Evolutionary conservation across 2,113 vertebrate species (phyloP).

Genomic region (Xenopus laevis): DNA sequence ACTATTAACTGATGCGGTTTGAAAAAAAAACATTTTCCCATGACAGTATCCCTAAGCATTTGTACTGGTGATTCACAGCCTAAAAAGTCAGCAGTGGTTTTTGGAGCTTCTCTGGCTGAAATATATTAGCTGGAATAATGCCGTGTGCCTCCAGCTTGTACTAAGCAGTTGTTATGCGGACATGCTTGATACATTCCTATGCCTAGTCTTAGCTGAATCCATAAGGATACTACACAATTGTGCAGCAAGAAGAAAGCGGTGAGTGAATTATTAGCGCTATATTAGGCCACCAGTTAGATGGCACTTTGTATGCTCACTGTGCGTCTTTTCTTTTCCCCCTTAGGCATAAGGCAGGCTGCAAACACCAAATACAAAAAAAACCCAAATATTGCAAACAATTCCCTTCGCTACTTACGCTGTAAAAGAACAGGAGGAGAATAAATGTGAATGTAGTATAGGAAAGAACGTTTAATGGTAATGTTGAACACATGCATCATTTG

Average conservation of each 20-base stretch:
- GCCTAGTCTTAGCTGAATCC: no score
- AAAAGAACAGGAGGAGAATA: background rate
- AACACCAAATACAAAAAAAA: slow-evolving; percentile 13
- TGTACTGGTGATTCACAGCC: no score
- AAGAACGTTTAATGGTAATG: background rate
- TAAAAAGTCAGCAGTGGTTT: no score
- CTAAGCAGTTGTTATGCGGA: background rate
- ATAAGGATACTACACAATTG: background rate
- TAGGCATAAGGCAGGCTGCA: slow-evolving; percentile 21
- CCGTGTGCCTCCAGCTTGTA: background rate
- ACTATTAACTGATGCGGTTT: no score
- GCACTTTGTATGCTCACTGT: slow-evolving; percentile 21
- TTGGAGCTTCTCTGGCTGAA: no score
- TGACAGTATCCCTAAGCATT: no score
- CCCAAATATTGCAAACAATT: background rate
- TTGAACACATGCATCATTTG: no score
- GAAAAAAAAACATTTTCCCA: no score
- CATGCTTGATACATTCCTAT: background rate
- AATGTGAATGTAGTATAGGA: background rate
- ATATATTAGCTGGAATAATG: no score
- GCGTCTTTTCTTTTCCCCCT: slow-evolving; percentile 27
- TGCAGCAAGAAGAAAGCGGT: slow-evolving; percentile 4
- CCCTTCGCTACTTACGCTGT: background rate
- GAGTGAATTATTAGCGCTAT: slow-evolving; percentile 27
- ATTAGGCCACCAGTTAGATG: slow-evolving; percentile 17